These are phyloP conservation scores for Zaprionus bogoriensis DNA, from an alignment of 2,888 invertebrate species.

Conservation along the genomic window DNA sequence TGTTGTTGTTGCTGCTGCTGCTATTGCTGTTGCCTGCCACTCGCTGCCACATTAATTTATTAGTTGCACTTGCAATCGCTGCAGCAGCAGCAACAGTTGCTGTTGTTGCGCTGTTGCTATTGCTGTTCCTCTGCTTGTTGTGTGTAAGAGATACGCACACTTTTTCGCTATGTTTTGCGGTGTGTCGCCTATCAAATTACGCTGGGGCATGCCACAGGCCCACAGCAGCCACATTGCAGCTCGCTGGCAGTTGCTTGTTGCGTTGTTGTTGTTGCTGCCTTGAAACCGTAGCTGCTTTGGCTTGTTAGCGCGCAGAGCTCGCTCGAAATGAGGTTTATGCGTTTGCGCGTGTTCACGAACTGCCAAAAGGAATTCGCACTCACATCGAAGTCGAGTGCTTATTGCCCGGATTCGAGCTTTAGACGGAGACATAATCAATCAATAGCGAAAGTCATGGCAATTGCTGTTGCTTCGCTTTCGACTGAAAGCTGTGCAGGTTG, in stretches of 20 bases:
- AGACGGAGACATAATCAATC: constrained; percentile 8
- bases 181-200: constrained; percentile 75
- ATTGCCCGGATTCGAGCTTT: constrained; percentile 4
- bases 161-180: constrained; percentile 41
- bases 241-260: constrained; percentile 32
- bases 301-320: constrained; percentile 27
- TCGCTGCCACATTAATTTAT: constrained; percentile 72
- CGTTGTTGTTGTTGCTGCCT: constrained; percentile 12
- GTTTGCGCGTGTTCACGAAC: constrained; percentile 16
- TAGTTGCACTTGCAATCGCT: constrained; percentile 70
- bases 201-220: constrained; percentile 35
- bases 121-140: constrained; percentile 37
- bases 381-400: too few species aligned
- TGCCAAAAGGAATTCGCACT: background rate
- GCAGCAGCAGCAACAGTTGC: constrained; percentile 21
- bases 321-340: constrained; percentile 40
- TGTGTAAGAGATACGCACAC: constrained; percentile 69
- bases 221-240: constrained; percentile 44
- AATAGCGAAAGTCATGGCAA: constrained; percentile 6
- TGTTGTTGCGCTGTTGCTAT: constrained; percentile 22
- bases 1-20: constrained; percentile 20
- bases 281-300: constrained; percentile 24
- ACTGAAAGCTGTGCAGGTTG: too few species aligned
- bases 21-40: constrained; percentile 46
- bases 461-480: constrained; percentile 10